Percentiles rank a stretch among this genome's conserved stretches.
Conservation (phyloP, 1,140 invertebrate species). For the Caenorhabditis latens region DNA sequence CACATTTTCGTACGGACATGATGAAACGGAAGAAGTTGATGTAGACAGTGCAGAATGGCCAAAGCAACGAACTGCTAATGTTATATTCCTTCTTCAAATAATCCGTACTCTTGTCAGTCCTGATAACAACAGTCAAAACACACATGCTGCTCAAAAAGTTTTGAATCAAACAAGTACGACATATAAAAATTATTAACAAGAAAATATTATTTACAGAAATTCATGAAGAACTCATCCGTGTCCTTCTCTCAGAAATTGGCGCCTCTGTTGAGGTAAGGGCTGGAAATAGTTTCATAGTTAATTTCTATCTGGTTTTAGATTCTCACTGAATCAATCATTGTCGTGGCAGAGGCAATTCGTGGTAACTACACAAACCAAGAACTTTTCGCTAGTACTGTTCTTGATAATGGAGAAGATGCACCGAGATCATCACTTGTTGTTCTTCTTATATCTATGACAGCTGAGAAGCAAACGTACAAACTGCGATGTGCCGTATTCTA, state of each 20-base stretch:
- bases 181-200: constrained; percentile 2
- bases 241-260: constrained; percentile 89
- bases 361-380: constrained; percentile 92
- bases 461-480: constrained; percentile 94
- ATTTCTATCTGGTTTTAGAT: background rate
- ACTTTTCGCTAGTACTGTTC: constrained; percentile 90
- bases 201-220: constrained; percentile 80
- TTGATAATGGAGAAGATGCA: constrained; percentile 88
- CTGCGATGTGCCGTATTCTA: constrained; percentile 94
- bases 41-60: constrained; percentile 87
- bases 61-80: constrained; percentile 93
- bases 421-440: constrained; percentile 87
- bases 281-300: background rate
- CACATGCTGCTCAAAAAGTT: constrained; percentile 87
- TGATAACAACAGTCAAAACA: constrained; percentile 86
- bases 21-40: constrained; percentile 79
- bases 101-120: constrained; percentile 87
- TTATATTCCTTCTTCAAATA: constrained; percentile 89
- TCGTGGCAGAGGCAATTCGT: constrained; percentile 93
- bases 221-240: constrained; percentile 82
- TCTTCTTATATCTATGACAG: constrained; percentile 97
- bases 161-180: constrained; percentile 86
- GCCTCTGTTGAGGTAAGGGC: constrained; percentile 89
- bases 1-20: constrained; percentile 87
- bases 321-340: constrained; percentile 93